Evolutionary conservation across 2,113 vertebrate genomes (phyloP).

Genomic region (Saimiri boliviensis): DNA sequence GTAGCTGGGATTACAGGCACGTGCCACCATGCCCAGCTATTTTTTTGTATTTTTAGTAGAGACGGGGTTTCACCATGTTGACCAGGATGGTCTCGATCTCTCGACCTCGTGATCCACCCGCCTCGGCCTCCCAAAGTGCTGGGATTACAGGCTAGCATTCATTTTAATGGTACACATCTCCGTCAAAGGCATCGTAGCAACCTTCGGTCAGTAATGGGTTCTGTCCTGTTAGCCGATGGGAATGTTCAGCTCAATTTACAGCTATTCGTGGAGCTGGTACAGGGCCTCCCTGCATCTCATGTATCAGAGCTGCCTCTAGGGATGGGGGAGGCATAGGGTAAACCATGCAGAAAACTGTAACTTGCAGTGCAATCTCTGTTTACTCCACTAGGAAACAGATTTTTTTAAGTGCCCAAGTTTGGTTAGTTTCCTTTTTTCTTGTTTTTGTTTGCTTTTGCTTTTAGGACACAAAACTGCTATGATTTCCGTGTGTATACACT

Average conservation of each 20-base stretch:
- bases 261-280: constrained; percentile 82
- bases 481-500: rapidly evolving
- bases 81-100: too few species aligned
- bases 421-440: not conserved
- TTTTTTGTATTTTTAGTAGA: too few species aligned
- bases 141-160: too few species aligned
- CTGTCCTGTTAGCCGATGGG: constrained; percentile 77
- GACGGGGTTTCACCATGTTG: too few species aligned
- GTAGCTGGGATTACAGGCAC: too few species aligned
- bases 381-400: constrained; percentile 54
- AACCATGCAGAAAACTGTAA: constrained; percentile 68
- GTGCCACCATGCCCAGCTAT: too few species aligned
- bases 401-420: not conserved
- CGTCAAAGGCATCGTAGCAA: constrained; percentile 70
- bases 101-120: too few species aligned
- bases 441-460: not conserved
- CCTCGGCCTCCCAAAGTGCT: too few species aligned
- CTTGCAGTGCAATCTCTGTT: constrained; percentile 60
- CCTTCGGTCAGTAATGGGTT: constrained; percentile 78
- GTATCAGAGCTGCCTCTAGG: constrained; percentile 73
- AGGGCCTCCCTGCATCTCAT: constrained; percentile 80
- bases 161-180: constrained; percentile 72
- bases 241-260: constrained; percentile 82
- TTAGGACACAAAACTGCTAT: rapidly evolving
- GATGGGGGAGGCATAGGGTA: constrained; percentile 11